Evolutionary conservation across 2,113 vertebrate genomes (phyloP).

Genomic region (Paradoxurus hermaphroditus): DNA sequence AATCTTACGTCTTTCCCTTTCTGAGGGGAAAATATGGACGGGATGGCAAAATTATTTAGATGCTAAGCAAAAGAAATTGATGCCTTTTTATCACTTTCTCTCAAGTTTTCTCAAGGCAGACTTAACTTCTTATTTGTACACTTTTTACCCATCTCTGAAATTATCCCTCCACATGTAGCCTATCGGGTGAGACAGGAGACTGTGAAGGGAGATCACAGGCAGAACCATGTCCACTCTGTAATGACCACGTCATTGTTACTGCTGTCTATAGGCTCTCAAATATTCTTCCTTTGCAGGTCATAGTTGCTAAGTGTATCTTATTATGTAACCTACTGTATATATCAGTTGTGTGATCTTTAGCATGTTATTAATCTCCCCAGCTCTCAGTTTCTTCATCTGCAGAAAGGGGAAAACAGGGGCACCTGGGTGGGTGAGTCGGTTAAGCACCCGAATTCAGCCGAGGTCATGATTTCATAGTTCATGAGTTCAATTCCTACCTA

Average conservation of each 20-base stretch:
- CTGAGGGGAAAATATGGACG: background rate
- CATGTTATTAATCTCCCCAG: background rate
- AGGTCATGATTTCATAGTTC: no score
- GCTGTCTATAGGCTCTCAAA: background rate
- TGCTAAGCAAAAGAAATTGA: background rate
- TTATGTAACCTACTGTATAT: background rate
- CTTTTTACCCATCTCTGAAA: background rate
- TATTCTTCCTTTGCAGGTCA: background rate
- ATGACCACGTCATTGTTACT: background rate
- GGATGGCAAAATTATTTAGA: constrained; percentile 30
- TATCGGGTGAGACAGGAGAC: background rate
- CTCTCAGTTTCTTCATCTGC: background rate
- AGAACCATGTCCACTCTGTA: background rate
- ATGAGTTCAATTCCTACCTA: no score
- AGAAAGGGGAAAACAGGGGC: background rate
- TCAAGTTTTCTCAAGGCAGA: background rate
- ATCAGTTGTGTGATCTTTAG: background rate
- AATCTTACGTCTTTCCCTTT: constrained; percentile 19
- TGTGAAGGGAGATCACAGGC: background rate
- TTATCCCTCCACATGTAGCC: background rate
- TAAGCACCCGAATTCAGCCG: no score
- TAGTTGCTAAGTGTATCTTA: background rate
- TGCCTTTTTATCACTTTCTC: background rate
- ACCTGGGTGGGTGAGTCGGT: no score
- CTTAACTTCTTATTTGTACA: background rate